These are phyloP conservation scores for Cichlasoma orientale DNA, from an alignment of 2,797 vertebrate species.

Conservation along the genomic window DNA sequence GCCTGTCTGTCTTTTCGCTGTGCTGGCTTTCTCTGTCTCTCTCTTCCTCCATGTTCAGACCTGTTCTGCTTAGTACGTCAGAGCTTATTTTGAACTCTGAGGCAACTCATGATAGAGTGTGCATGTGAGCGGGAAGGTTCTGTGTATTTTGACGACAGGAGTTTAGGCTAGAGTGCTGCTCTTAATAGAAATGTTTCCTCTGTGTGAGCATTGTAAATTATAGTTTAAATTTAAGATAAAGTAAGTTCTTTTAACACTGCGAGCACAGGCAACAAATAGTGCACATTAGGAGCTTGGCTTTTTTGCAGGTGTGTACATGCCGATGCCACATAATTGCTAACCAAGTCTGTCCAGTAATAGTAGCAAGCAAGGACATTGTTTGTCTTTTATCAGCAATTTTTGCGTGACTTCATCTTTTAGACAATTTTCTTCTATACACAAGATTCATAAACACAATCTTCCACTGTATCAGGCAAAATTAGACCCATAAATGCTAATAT, in stretches of 20 bases:
- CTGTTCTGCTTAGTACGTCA: slow-evolving; percentile 56
- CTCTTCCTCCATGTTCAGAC: slow-evolving; percentile 61
- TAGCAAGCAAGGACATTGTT: slow-evolving; percentile 45
- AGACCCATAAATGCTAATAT: slow-evolving; percentile 29
- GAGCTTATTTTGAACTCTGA: slow-evolving; percentile 72
- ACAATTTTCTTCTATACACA: slow-evolving; percentile 4
- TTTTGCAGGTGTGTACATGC: slow-evolving; percentile 33
- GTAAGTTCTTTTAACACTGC: background rate
- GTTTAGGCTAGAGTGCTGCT: slow-evolving; percentile 6
- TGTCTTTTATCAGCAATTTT: slow-evolving; percentile 49
- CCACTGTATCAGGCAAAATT: slow-evolving; percentile 10
- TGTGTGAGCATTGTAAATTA: background rate
- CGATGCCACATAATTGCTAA: slow-evolving; percentile 15
- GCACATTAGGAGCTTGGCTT: background rate
- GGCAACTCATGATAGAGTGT: slow-evolving; percentile 48
- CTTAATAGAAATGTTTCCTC: background rate
- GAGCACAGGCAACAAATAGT: background rate
- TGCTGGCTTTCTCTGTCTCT: slow-evolving; percentile 12
- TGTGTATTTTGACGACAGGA: slow-evolving; percentile 30
- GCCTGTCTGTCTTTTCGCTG: slow-evolving; percentile 23
- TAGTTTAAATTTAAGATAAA: background rate
- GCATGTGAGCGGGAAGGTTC: slow-evolving; percentile 28
- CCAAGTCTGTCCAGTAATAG: slow-evolving; percentile 12
- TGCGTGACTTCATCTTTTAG: slow-evolving; percentile 42
- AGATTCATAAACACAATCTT: slow-evolving; percentile 30